A percentile compares a stretch with the other conserved stretches of the same genome.
These are phyloP conservation scores for Cepaea hortensis DNA, from an alignment of 2,888 invertebrate species.

Conservation along the genomic window DNA sequence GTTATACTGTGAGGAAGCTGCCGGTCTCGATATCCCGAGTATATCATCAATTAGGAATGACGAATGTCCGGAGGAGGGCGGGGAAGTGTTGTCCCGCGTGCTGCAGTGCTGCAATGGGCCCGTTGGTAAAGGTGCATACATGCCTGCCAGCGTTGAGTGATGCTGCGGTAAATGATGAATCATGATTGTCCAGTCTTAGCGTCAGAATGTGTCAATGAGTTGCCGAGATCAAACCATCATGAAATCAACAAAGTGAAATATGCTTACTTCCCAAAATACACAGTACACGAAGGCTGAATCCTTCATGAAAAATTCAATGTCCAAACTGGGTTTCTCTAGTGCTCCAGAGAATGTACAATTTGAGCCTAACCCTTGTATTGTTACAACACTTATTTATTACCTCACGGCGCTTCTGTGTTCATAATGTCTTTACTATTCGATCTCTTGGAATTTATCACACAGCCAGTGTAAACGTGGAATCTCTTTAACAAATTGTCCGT, in stretches of 20 bases:
- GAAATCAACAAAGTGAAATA: background rate
- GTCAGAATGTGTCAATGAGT: background rate
- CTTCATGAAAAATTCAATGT: too few species aligned
- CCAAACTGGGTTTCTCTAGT: too few species aligned
- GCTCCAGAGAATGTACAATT: too few species aligned
- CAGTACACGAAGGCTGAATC: too few species aligned
- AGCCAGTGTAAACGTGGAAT: too few species aligned
- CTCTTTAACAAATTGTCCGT: too few species aligned
- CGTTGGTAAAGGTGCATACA: background rate
- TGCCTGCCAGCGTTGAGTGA: conserved; percentile 4
- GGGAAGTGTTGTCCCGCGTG: conserved; percentile 4
- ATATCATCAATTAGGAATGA: conserved; percentile 53
- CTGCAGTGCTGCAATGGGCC: background rate
- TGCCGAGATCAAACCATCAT: background rate
- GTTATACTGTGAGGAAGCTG: conserved; percentile 17
- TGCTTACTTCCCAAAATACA: too few species aligned
- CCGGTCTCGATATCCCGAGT: conserved; percentile 36
- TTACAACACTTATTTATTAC: too few species aligned
- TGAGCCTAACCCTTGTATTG: too few species aligned
- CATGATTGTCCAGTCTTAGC: background rate
- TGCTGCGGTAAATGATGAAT: conserved; percentile 38
- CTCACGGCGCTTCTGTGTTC: too few species aligned
- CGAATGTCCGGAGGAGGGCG: conserved; percentile 27
- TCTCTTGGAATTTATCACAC: too few species aligned
- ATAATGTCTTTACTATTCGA: too few species aligned